These are phyloP conservation scores for Hemichromis elongatus DNA, from an alignment of 2,113 vertebrate genomes.

Conservation along the genomic window DNA sequence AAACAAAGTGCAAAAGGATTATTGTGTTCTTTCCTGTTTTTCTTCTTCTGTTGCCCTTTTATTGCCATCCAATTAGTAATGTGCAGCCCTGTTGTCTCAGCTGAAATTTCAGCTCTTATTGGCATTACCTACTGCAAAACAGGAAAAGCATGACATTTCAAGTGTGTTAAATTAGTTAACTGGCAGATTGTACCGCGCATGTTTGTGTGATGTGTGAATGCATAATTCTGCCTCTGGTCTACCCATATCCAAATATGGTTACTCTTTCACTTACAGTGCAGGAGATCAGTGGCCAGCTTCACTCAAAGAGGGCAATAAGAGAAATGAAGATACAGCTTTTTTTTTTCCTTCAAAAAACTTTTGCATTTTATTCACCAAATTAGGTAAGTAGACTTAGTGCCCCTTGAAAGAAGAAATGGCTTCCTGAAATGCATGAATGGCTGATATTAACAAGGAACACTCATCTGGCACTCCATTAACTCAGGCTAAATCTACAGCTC, in stretches of 20 bases:
- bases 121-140: background rate
- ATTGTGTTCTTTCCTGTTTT: background rate
- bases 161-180: background rate
- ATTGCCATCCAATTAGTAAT: background rate
- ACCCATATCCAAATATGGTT: background rate
- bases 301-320: conserved; percentile 14
- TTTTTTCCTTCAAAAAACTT: background rate
- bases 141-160: background rate
- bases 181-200: background rate
- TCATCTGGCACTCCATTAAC: conserved; percentile 60
- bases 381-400: conserved; percentile 44
- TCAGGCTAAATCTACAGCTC: conserved; percentile 37
- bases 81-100: background rate
- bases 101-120: background rate
- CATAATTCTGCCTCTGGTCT: background rate
- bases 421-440: conserved; percentile 70
- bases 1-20: background rate
- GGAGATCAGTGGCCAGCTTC: conserved; percentile 30
- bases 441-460: conserved; percentile 68
- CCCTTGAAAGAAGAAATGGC: conserved; percentile 46
- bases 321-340: background rate
- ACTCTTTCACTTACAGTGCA: conserved; percentile 10
- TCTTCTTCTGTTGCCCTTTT: background rate
- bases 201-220: background rate
- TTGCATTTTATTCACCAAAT: conserved; percentile 38